Conservation (phyloP, 2,113 vertebrate genomes). For the Oryzias javanicus region DNA sequence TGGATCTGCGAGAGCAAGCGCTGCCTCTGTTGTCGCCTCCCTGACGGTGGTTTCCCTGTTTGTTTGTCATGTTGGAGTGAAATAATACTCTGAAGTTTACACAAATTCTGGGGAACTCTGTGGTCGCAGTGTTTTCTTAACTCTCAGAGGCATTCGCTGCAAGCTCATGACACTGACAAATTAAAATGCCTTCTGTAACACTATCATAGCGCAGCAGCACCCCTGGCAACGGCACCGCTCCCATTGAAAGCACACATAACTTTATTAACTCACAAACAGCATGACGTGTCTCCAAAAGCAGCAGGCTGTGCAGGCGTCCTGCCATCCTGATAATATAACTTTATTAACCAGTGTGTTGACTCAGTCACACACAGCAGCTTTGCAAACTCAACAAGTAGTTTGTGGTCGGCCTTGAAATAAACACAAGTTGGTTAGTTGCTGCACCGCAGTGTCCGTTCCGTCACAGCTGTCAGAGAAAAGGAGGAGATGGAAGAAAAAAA, state of each 20-base stretch:
- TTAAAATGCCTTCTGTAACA: conserved; percentile 46
- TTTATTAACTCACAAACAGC: conserved; percentile 68
- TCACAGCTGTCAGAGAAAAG: conserved; percentile 22
- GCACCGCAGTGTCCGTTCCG: conserved; percentile 34
- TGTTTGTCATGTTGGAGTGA: conserved; percentile 29
- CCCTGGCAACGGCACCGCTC: conserved; percentile 42
- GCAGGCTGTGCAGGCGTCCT: conserved; percentile 46
- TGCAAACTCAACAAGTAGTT: conserved; percentile 36
- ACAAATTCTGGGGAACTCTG: conserved; percentile 9
- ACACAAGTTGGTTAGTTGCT: conserved; percentile 52
- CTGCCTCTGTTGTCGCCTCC: conserved; percentile 48
- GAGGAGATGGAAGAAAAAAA: conserved; percentile 8
- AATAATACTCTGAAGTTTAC: conserved; percentile 4
- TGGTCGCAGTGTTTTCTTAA: conserved; percentile 18
- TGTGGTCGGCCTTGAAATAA: conserved; percentile 45
- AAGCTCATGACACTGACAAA: conserved; percentile 46
- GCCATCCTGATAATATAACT: conserved; percentile 60
- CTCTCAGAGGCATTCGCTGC: conserved; percentile 44
- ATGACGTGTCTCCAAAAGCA: conserved; percentile 57
- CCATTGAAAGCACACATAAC: conserved; percentile 58
- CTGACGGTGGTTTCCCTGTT: conserved; percentile 34
- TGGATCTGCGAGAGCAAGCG: conserved; percentile 29
- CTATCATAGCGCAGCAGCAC: conserved; percentile 36
- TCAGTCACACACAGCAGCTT: conserved; percentile 41
- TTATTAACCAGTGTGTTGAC: conserved; percentile 65